phyloP scores from a whole-genome alignment of 2,113 vertebrate genomes.

The Mesitornis unicolor region DNA sequence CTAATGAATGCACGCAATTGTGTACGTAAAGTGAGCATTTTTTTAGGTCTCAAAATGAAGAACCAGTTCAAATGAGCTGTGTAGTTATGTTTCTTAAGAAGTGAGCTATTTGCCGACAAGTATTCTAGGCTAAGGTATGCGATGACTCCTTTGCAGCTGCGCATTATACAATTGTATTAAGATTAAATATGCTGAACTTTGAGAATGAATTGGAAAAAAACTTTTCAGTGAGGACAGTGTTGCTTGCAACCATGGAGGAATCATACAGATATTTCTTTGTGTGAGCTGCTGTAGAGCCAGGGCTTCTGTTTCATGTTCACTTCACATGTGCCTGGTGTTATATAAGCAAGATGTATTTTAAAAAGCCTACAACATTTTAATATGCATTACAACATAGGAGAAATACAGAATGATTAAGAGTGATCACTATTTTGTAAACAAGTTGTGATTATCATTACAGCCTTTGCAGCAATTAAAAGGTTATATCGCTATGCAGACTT shows the following conservation, averaged over 20 bases:
- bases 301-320: neutral
- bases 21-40: neutral
- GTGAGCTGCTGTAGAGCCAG: neutral
- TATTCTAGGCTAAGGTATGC: neutral
- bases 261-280: neutral
- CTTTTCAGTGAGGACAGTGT: neutral
- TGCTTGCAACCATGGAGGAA: neutral
- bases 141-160: neutral
- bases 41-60: neutral
- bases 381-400: neutral
- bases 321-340: neutral
- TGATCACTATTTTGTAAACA: slow-evolving; percentile 45
- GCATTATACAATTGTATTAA: neutral
- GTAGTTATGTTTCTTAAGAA: neutral
- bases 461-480: slow-evolving; percentile 13
- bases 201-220: neutral
- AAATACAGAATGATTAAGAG: neutral
- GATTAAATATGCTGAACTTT: neutral
- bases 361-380: neutral
- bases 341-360: neutral
- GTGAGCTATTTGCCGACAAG: neutral
- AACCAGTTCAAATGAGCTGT: neutral
- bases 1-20: neutral
- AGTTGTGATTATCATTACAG: neutral
- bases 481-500: neutral